These are phyloP conservation scores for Argya squamiceps DNA, from an alignment of 2,797 vertebrate genomes.

Conservation along the genomic window DNA sequence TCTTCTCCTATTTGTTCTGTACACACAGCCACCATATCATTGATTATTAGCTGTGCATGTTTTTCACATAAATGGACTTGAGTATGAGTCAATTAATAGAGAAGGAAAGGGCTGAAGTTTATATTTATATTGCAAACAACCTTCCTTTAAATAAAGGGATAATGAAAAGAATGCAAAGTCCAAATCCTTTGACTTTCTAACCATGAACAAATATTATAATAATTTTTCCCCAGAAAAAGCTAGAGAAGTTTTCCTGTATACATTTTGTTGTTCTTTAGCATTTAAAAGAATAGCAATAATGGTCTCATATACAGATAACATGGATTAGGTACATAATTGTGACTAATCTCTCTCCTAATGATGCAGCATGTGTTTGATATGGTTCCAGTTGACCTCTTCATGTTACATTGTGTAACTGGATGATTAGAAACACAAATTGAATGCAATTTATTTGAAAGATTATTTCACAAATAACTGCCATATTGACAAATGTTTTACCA, in stretches of 20 bases:
- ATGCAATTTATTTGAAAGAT: not conserved
- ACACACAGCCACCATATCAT: not conserved
- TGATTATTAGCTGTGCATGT: conserved; percentile 23
- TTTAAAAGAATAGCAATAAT: conserved; percentile 6
- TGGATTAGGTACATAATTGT: conserved; percentile 47
- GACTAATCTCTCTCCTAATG: conserved; percentile 36
- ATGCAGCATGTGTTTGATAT: not conserved
- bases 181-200: conserved; percentile 46
- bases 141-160: conserved; percentile 19
- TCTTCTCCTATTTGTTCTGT: conserved; percentile 35
- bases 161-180: conserved; percentile 1
- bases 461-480: conserved; percentile 34
- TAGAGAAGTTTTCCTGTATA: not conserved
- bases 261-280: not conserved
- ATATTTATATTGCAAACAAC: conserved; percentile 36
- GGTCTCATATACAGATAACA: not conserved
- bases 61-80: conserved; percentile 39
- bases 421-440: conserved; percentile 51
- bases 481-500: conserved; percentile 4
- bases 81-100: conserved; percentile 9
- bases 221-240: conserved; percentile 13
- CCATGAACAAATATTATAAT: conserved; percentile 23
- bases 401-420: not conserved
- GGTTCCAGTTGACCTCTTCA: conserved; percentile 12
- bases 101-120: conserved; percentile 12